phyloP scores from a whole-genome alignment of 2,797 vertebrate genomes.

The Garrulus glandarius region DNA sequence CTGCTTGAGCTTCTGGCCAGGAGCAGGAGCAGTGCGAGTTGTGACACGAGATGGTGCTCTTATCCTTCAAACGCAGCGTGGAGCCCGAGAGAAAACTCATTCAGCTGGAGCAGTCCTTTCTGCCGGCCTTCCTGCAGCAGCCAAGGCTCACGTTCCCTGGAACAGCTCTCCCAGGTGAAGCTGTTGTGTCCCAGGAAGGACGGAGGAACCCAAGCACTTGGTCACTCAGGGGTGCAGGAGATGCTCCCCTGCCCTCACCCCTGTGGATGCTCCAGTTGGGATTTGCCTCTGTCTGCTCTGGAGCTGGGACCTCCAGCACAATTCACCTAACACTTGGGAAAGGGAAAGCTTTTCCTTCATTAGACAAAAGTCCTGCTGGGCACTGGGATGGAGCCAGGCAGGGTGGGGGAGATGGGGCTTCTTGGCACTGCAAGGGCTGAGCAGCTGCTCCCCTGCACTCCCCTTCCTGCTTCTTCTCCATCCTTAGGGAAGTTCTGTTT shows the following conservation, averaged over 20 bases:
- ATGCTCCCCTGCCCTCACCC: neutral
- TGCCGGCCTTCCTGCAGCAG: neutral
- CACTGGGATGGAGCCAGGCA: neutral
- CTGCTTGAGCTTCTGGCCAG: neutral
- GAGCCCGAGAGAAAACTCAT: fast-evolving
- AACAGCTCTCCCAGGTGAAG: neutral
- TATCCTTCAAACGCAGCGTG: neutral
- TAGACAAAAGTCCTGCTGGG: neutral
- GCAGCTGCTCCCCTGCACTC: neutral
- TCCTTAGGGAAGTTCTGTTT: neutral
- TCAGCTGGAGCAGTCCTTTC: neutral
- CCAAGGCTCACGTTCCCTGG: neutral
- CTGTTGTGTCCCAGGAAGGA: neutral
- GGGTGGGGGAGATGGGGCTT: neutral
- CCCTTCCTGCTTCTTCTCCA: neutral
- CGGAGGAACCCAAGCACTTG: neutral
- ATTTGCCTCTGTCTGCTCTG: fast-evolving
- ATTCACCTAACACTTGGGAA: neutral
- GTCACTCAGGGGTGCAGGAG: neutral
- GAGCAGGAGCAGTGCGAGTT: neutral
- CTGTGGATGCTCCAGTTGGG: fast-evolving
- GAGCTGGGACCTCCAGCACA: neutral
- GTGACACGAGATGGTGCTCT: conserved; percentile 57
- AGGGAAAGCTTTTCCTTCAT: neutral
- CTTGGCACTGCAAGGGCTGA: neutral